A percentile compares a stretch with the other conserved stretches of the same genome.
phyloP scores from a whole-genome alignment of 2,888 invertebrate genomes.

The Chaetoderma sp. region DNA sequence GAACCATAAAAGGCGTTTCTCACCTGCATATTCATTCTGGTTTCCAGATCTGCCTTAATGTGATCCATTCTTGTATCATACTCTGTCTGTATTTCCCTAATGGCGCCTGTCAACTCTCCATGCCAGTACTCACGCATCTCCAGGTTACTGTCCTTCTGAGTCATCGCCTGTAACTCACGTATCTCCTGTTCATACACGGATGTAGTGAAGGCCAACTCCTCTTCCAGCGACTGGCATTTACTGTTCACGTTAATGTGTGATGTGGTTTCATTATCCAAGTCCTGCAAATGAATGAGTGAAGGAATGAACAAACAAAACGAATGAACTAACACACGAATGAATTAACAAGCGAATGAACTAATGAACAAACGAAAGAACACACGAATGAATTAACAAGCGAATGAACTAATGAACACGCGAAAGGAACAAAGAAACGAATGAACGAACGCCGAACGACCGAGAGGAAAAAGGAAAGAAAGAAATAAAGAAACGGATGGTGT shows the following conservation, averaged over 20 bases:
- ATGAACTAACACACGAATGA: not conserved
- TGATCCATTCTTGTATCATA: constrained; percentile 68
- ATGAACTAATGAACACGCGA: not conserved
- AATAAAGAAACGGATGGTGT: not conserved
- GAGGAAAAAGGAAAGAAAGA: not conserved
- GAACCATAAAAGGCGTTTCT: no score
- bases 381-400: not conserved
- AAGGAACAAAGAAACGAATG: not conserved
- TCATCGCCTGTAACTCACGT: constrained; percentile 68
- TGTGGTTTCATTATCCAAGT: constrained; percentile 5
- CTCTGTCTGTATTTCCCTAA: constrained; percentile 70
- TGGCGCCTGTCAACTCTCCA: constrained; percentile 69
- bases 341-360: not conserved
- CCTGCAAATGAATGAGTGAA: no score
- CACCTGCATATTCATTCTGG: constrained; percentile 71
- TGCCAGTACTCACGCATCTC: constrained; percentile 72
- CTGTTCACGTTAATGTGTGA: constrained; percentile 3
- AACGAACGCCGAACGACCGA: not conserved
- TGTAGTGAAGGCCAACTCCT: constrained; percentile 3
- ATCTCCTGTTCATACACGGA: constrained; percentile 44
- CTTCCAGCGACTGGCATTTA: constrained; percentile 3
- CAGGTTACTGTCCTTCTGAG: constrained; percentile 68
- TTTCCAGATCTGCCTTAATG: constrained; percentile 68
- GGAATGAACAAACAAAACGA: not conserved
- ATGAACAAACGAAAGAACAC: not conserved